Evolutionary conservation across 1,140 invertebrate species (phyloP), one percentile per base, ranked within the genome.

Genomic region (Drosophila tani): DNA sequence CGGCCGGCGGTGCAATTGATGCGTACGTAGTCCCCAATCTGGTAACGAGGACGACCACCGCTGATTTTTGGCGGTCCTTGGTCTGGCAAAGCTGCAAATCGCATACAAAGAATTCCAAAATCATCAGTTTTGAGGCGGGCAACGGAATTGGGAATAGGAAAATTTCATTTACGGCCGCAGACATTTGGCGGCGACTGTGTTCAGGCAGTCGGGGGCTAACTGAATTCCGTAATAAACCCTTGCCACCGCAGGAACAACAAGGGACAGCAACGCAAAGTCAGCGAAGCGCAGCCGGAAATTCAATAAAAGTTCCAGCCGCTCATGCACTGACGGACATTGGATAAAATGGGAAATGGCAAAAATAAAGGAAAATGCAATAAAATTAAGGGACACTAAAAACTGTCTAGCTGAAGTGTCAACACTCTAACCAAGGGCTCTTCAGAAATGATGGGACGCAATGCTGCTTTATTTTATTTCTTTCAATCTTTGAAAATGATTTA

Each of bases 1-100:
- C 94, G 93, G 3, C 94, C 94, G 14, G 95, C 96, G 15, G 95
- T 96, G 91, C 96, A 96, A 90, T 96, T 96, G 78, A 96, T 94
- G 49, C 94, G 92, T 5, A 96, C 95, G 63, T 93, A 93, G 71
- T 96, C 96, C 43, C 95, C 95, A 50, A 95, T 93, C 79, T 95
- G 94, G 93, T 96, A 96, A 32, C 95, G 94, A 12, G 94, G 93
- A 60, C 94, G 94, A 29, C 95, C 95, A 24, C 95, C 95, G 11
- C 90, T 94, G 88, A 96, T 96, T 86, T 92, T 92, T 64, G 94
- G 92, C 6, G 96, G 95, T 11, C 95, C 96, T 50, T 95, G 94
- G 74, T 95, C 94, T 2, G 96, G 96, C 43, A 96, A 85, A 62
- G 95, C 96, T 96, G 92, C 11, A 81, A 75, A 53, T 70, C 49